Base-by-base conservation (phyloP, 2,888 invertebrate species). In the Hemaris fuciformis region DNA sequence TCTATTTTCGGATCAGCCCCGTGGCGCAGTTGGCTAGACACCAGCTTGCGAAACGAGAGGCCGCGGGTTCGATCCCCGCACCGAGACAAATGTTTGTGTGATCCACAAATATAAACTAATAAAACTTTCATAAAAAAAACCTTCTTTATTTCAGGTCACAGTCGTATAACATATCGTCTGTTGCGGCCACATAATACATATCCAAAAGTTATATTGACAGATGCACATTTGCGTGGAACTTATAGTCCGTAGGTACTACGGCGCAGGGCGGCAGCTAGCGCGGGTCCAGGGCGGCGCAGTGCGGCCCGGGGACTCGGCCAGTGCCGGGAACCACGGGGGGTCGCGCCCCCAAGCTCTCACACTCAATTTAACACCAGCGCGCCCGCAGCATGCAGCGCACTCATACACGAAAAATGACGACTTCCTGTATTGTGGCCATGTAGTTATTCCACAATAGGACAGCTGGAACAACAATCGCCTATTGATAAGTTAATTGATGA, bases 361-460 rank as follows among this genome's bases (percentile, higher is more conserved):
- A 53, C 53, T 53, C 53, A 27, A 53, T 53, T 53, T 27, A 53
- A 53, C 53, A 18, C 53, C 53, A 53, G 53, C 31, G 53, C 18
- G 53, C 48, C 43, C 48, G 48, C 53, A 53, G 22, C 53, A 18
- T 53, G 27, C 31, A 18, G 31, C 45, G 23, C 53, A 53, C 18
- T 53, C 18, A 18, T 53, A 53, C 53, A 53, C 53, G 53, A 53
- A 20, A 53, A 53, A 53, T 53, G 53, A 53, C 53, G 53, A 53
- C 31, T 53, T 31, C 53, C 53, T 27, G 53, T 31, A 18, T 4
- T 27, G 27, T 53, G 53, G 31, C 53, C 27, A 53, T 31, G 31
- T 8, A 8, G 10, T 31, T 8, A n/a, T n/a, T n/a, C n/a, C n/a
- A 3, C 23, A 3, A 8, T 46, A 13, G 13, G 2, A n/a, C 38